Evolutionary conservation across 1,140 invertebrate genomes (phyloP).

Genomic region (Acyrthosiphon pisum): DNA sequence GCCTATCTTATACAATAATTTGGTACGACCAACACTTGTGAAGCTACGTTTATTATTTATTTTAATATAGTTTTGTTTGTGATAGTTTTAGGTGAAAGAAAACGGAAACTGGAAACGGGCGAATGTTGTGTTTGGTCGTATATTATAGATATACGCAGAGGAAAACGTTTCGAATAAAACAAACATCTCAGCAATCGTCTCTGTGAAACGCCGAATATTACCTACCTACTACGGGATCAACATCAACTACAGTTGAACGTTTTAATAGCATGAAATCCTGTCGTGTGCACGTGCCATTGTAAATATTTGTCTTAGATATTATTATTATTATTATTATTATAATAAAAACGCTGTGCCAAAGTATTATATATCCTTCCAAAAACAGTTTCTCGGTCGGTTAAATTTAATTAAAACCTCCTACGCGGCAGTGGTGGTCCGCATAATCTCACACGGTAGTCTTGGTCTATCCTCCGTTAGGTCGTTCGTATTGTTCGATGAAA

Average conservation of each 20-base stretch:
- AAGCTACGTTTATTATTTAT: not conserved
- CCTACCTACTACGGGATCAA: not conserved
- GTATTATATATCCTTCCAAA: not conserved
- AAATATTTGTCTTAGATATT: not conserved
- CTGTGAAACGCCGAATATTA: not conserved
- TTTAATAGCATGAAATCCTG: not conserved
- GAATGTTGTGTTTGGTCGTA: not conserved
- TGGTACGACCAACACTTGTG: too few species aligned
- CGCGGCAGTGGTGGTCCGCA: not conserved
- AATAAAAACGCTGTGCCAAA: not conserved
- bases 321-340: not conserved
- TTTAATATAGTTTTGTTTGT: not conserved
- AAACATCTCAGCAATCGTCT: not conserved
- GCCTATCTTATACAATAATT: too few species aligned
- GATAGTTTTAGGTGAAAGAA: not conserved
- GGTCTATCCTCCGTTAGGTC: not conserved
- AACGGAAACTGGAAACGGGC: not conserved
- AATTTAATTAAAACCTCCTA: constrained; percentile 28
- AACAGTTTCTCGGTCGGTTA: not conserved
- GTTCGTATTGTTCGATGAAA: constrained; percentile 8
- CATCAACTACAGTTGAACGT: not conserved
- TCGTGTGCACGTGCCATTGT: not conserved
- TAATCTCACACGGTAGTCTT: not conserved
- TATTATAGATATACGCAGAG: not conserved
- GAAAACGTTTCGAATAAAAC: not conserved